Evolutionary conservation across 2,113 vertebrate species (phyloP).

Genomic region (Turnix velox): DNA sequence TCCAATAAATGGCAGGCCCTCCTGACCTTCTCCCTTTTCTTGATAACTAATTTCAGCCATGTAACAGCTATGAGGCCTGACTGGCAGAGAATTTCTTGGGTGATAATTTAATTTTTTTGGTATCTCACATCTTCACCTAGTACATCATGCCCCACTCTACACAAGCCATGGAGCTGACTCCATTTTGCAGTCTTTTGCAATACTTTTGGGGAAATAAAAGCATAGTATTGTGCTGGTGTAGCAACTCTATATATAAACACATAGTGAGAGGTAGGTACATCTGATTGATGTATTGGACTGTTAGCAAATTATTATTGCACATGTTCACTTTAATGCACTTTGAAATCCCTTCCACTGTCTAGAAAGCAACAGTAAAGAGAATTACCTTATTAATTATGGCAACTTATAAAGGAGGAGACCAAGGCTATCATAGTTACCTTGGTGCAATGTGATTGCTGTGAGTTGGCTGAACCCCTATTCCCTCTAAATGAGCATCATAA

Average conservation of each 20-base stretch:
- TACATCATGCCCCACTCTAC: not conserved
- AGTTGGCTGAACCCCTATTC: not conserved
- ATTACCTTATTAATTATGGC: not conserved
- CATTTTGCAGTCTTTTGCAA: not conserved
- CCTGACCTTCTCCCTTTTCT: slow-evolving; percentile 19
- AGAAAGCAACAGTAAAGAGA: not conserved
- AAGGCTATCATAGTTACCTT: not conserved
- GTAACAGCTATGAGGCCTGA: not conserved
- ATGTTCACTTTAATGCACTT: not conserved
- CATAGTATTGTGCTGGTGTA: not conserved
- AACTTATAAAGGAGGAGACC: not conserved
- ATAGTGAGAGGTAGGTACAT: not conserved
- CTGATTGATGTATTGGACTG: not conserved
- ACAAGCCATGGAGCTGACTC: not conserved
- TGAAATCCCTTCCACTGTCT: not conserved
- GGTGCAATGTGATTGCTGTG: not conserved
- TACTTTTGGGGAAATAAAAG: not conserved
- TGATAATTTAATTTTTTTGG: slow-evolving; percentile 10
- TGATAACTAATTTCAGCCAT: slow-evolving; percentile 7
- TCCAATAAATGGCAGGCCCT: not conserved
- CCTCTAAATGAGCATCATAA: not conserved
- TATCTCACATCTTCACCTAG: not conserved
- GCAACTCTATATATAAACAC: not conserved
- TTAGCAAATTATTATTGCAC: not conserved
- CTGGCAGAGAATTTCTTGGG: slow-evolving; percentile 24